A percentile compares a stretch with the other conserved stretches of the same genome.
Evolutionary conservation across 2,113 vertebrate species (phyloP).

Genomic region (Elachura formosa): DNA sequence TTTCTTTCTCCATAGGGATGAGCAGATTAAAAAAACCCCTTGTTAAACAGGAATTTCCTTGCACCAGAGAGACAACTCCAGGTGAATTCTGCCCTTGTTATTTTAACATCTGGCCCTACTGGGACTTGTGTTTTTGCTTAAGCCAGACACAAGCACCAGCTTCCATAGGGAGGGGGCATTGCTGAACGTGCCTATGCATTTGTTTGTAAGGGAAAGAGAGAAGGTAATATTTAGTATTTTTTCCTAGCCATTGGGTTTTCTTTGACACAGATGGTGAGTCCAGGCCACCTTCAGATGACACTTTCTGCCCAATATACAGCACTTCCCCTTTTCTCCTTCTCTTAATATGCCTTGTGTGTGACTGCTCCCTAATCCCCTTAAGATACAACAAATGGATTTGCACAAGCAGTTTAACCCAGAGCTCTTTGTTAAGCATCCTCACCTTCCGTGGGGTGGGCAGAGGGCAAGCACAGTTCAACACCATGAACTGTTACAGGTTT

Average conservation of each 20-base stretch:
- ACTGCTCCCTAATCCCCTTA: not conserved
- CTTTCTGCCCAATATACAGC: not conserved
- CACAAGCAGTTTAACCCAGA: not conserved
- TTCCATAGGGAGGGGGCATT: not conserved
- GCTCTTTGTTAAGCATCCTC: not conserved
- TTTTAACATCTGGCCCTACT: not conserved
- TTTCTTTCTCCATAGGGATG: not conserved
- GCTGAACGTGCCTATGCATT: not conserved
- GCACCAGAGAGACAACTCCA: not conserved
- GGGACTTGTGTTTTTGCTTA: not conserved
- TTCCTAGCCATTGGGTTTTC: not conserved
- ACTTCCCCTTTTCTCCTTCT: not conserved
- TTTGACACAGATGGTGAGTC: not conserved
- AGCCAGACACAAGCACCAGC: not conserved
- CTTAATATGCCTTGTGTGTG: not conserved
- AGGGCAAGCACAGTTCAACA: not conserved
- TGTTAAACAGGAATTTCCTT: not conserved
- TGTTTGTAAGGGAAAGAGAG: not conserved
- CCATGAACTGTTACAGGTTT: not conserved
- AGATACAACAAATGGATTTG: not conserved
- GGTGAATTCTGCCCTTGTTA: not conserved
- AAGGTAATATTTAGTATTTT: not conserved
- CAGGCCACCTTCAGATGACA: not conserved
- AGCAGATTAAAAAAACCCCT: not conserved
- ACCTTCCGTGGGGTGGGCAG: not conserved